Conservation (phyloP, 2,888 invertebrate species). For the Eurois occulta region DNA sequence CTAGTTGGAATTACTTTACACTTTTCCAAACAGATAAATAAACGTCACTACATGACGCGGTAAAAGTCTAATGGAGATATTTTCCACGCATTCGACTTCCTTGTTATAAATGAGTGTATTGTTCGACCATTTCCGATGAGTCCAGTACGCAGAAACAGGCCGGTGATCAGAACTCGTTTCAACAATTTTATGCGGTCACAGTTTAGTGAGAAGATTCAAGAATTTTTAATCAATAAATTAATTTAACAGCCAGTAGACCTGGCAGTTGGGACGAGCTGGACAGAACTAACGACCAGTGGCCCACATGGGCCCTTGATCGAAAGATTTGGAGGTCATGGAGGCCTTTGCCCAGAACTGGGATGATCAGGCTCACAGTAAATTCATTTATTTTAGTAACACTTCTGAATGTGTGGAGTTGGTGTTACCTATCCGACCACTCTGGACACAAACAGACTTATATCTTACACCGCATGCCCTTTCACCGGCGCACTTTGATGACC, state of each 20-base stretch:
- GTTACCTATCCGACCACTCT: not conserved
- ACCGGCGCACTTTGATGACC: not conserved
- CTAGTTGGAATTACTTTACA: not conserved
- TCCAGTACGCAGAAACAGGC: conserved; percentile 54
- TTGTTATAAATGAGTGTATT: conserved; percentile 52
- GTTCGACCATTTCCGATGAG: conserved; percentile 63
- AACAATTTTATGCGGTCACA: conserved; percentile 28
- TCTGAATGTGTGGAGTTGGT: not conserved
- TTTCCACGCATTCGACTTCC: conserved; percentile 59
- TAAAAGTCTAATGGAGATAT: conserved; percentile 52
- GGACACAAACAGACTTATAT: too few relatives aligned
- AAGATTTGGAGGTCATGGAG: too few relatives aligned
- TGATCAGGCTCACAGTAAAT: too few relatives aligned
- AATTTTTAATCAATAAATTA: not conserved
- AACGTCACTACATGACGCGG: conserved; percentile 31
- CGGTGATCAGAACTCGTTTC: conserved; percentile 48
- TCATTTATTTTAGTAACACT: too few relatives aligned
- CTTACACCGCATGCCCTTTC: too few relatives aligned
- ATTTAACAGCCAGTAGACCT: too few relatives aligned
- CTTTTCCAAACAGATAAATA: not conserved
- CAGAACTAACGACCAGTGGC: too few relatives aligned
- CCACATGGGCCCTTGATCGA: too few relatives aligned
- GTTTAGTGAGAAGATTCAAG: conserved; percentile 19
- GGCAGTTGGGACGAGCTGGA: too few relatives aligned
- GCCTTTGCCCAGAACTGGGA: too few relatives aligned